Conservation (phyloP, 2,888 invertebrate species). For the Thymelicus sylvestris region DNA sequence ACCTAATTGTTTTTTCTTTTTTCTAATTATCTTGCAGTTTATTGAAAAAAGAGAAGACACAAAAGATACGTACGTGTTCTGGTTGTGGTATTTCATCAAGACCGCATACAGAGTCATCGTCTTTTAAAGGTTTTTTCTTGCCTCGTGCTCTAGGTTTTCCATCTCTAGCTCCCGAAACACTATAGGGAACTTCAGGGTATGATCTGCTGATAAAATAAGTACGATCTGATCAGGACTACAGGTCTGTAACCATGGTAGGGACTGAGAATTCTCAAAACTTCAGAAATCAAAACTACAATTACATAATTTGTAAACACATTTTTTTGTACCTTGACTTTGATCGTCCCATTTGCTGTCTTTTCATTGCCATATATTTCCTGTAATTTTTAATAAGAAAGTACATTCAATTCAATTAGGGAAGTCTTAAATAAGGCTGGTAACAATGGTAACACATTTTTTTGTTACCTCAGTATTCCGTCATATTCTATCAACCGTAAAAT, state of each 20-base stretch:
- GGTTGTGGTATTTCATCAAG: conserved; percentile 72
- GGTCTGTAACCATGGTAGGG: too few relatives aligned
- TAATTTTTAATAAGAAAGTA: conserved; percentile 36
- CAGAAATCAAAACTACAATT: too few relatives aligned
- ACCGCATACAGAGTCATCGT: conserved; percentile 66
- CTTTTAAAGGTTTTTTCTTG: conserved; percentile 51
- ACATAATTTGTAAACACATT: too few relatives aligned
- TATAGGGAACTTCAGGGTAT: conserved; percentile 41
- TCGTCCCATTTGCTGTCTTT: conserved; percentile 43
- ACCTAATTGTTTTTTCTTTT: too few relatives aligned
- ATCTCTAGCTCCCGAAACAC: conserved; percentile 52
- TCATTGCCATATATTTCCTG: conserved; percentile 53
- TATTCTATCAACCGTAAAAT: too few relatives aligned
- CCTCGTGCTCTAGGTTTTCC: conserved; percentile 62
- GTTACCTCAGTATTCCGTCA: too few relatives aligned
- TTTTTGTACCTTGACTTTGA: conserved; percentile 44
- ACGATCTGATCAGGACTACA: too few relatives aligned
- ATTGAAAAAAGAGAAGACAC: conserved; percentile 36
- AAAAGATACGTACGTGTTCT: conserved; percentile 64
- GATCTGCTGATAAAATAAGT: neutral
- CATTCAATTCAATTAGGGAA: neutral
- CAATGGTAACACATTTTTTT: too few relatives aligned
- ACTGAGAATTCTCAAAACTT: too few relatives aligned
- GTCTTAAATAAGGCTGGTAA: too few relatives aligned
- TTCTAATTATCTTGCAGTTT: too few relatives aligned